These are phyloP conservation scores for Limnephilus rhombicus DNA, from an alignment of 2,888 invertebrate species.

Conservation along the genomic window DNA sequence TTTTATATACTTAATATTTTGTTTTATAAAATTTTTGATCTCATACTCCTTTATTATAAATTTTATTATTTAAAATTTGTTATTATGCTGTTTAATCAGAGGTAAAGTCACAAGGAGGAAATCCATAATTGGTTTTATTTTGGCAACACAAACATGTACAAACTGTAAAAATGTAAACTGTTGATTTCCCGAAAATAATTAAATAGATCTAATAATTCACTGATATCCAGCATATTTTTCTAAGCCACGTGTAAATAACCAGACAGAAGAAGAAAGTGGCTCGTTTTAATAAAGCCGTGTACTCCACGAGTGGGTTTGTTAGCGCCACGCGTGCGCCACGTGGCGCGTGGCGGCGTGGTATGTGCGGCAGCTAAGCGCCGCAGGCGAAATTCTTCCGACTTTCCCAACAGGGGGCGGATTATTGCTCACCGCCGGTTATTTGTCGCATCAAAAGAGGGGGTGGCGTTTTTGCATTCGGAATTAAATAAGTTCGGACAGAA, in stretches of 20 bases:
- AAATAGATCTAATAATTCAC: too few relatives aligned
- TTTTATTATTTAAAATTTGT: too few relatives aligned
- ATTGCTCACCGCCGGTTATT: slow-evolving; percentile 11
- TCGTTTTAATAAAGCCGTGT: slow-evolving; percentile 31
- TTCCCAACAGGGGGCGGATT: not conserved
- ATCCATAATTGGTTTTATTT: too few relatives aligned
- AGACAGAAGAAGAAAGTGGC: not conserved
- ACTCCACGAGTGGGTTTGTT: slow-evolving; percentile 37
- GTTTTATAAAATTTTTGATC: too few relatives aligned
- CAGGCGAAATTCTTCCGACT: not conserved
- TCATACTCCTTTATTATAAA: too few relatives aligned
- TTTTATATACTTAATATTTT: too few relatives aligned
- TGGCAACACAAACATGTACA: too few relatives aligned
- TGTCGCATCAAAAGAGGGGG: slow-evolving; percentile 2
- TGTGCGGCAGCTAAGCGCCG: not conserved
- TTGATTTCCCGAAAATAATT: too few relatives aligned
- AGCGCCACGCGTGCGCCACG: slow-evolving; percentile 28
- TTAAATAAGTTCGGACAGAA: not conserved
- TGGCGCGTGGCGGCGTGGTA: slow-evolving; percentile 18
- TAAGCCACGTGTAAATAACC: not conserved
- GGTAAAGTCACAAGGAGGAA: too few relatives aligned
- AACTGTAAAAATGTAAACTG: too few relatives aligned
- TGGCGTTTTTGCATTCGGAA: not conserved
- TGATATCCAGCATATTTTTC: not conserved
- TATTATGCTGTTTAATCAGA: too few relatives aligned